Conservation (phyloP, 2,888 invertebrate genomes). For the Lasioglossum marginatum region DNA sequence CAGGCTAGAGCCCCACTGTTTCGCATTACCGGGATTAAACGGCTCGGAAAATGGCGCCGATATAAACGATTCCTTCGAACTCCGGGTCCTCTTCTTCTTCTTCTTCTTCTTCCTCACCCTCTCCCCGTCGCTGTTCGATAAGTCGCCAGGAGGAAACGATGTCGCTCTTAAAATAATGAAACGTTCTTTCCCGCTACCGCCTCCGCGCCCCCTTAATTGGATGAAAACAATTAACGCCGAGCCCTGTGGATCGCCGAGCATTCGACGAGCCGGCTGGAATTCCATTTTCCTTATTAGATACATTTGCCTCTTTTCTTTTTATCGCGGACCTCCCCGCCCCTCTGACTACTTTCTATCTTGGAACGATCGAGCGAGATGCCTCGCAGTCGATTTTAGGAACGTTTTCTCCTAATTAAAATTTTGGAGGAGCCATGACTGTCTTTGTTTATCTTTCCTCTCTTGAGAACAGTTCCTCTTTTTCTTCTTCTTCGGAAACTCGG, state of each 20-base stretch:
- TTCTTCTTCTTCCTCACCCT: neutral
- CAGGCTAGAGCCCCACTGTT: constrained; percentile 33
- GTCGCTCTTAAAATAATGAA: constrained; percentile 80
- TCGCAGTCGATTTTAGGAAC: neutral
- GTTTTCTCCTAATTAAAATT: neutral
- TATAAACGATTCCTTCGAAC: constrained; percentile 62
- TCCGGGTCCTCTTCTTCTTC: constrained; percentile 1
- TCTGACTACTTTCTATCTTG: neutral
- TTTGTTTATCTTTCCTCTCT: neutral
- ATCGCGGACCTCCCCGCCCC: neutral
- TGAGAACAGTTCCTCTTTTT: neutral
- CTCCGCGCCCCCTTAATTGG: constrained; percentile 66
- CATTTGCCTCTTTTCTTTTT: constrained; percentile 24
- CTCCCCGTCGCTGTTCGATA: constrained; percentile 49
- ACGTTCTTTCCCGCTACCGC: constrained; percentile 51
- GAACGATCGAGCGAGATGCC: neutral
- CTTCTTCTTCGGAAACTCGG: neutral
- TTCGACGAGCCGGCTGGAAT: constrained; percentile 35
- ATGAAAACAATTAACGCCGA: constrained; percentile 75
- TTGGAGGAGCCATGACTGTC: neutral
- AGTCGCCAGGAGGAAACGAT: constrained; percentile 42
- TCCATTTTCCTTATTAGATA: constrained; percentile 65
- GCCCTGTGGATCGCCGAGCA: constrained; percentile 33
- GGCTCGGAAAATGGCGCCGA: constrained; percentile 71
- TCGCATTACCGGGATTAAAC: constrained; percentile 80